Percentiles rank a stretch among this genome's conserved stretches.
Evolutionary conservation across 2,797 vertebrate species (phyloP).

Genomic region (Coreius guichenoti): DNA sequence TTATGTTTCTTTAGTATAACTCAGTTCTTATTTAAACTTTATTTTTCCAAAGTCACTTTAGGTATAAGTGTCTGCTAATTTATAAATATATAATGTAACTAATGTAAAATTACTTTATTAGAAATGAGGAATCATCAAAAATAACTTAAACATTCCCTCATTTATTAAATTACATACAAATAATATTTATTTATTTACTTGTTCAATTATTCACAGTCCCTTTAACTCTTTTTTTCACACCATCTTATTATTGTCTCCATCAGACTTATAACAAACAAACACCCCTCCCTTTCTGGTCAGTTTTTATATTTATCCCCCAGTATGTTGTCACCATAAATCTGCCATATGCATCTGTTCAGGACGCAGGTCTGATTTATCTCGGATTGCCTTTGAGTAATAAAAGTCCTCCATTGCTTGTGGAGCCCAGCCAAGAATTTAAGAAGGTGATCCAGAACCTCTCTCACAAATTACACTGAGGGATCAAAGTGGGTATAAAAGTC

Average conservation of each 20-base stretch:
- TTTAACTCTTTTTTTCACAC: neutral
- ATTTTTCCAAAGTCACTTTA: no score
- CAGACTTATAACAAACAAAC: constrained; percentile 33
- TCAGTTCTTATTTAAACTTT: neutral
- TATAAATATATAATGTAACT: neutral
- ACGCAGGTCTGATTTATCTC: constrained; percentile 61
- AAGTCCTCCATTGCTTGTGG: constrained; percentile 69
- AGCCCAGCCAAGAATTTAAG: constrained; percentile 63
- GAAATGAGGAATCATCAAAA: neutral
- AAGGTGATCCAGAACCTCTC: constrained; percentile 69
- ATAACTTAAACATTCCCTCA: neutral
- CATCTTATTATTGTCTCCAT: neutral
- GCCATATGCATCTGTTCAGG: constrained; percentile 37
- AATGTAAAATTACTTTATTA: neutral
- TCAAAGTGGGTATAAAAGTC: constrained; percentile 73
- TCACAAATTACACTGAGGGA: constrained; percentile 73
- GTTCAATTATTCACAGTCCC: neutral
- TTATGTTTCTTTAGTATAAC: neutral
- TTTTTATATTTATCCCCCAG: constrained; percentile 49
- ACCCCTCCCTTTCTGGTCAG: constrained; percentile 29
- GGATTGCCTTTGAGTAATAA: constrained; percentile 56
- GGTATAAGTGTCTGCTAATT: neutral
- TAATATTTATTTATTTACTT: neutral
- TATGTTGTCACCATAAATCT: constrained; percentile 50
- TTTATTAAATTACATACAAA: neutral